Evolutionary conservation across 2,888 invertebrate genomes (phyloP), one percentile per base, ranked within the genome.

Genomic region (Trissoscelio sp.): DNA sequence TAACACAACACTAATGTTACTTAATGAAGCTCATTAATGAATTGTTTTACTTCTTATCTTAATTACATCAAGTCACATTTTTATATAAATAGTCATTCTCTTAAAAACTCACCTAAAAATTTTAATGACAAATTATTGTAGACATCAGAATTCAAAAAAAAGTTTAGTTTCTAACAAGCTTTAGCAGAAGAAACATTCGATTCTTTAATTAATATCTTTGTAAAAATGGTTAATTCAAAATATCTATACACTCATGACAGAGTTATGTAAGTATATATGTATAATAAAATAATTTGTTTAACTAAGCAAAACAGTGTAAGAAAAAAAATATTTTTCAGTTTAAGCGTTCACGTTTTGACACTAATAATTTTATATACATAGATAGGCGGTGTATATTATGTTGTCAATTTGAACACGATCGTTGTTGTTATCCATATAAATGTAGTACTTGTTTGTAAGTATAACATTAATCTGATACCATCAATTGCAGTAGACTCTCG

Each of bases 361-460:
- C 11, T 70, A 28, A 64, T 67, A 31, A 48, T 72, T 70, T 69
- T 77, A 66, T 75, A 75, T 51, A 57, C 69, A 20, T 81, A 69
- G 69, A 75, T 28, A 75, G 60, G 80, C 42, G 72, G 66, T 81
- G 80, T 75, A 66, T 72, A 67, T 77, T 81, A 60, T 81, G 81
- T 81, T 81, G 81, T 62, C 48, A 51, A 42, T 81, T 77, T 73
- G 67, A 60, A 81, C 66, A 57, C 16, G 77, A 73, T 37, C 66
- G 42, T 60, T 81, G 81, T 75, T 81, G 81, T 81, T 81, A 48
- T 73, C 62, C 72, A 39, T 44, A 78, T 69, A 81, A 78, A 73
- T 78, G 78, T 75, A 81, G 24, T 73, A 51, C 58, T 73, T 81
- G 77, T 74, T 73, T 60, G 81, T 81, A 78, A 81, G 81, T 78